Base-by-base conservation (phyloP, 2,888 invertebrate genomes). In the Chymomyza caudatula region DNA sequence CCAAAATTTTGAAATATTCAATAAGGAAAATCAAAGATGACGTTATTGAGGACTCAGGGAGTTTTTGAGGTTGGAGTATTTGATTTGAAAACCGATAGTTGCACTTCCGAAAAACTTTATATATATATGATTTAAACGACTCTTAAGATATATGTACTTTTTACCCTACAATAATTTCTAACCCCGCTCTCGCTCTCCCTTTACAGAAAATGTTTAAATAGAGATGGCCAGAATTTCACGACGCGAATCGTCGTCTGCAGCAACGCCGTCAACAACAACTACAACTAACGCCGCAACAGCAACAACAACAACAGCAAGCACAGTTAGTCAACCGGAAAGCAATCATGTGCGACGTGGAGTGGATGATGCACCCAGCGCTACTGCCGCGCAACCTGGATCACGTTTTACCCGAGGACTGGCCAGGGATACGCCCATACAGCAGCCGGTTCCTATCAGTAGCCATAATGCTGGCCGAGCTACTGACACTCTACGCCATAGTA, bases 221-320 rank as follows among this genome's bases (percentile, higher is more conserved):
- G 90, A 90, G 83, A 91, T 91, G 90, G 90, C 91, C 78, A 91
- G 89, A 90, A 86, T 90, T 88, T 88, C 90, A 85, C 90, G 90
- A 89, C 90, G 90, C 85, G 88, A 85, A 77, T 87, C 88, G 88
- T 87, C 88, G 81, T 86, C 85, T 70, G 77, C 80, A 77, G 75
- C 83, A 77, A 79, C 79, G 73, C 74, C 86, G 53, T 71, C 87
- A 67, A 75, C 84, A 74, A 67, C 76, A 56, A 74, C 81, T 67
- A 37, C 65, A 65, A 43, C 74, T 65, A 53, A 47, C 20, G 22
- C 60, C 29, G 58, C 57, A 52, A 56, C 63, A 20, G 56, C 60
- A 71, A 67, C 75, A 75, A 73, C 76, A 78, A 72, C 68, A 71
- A 71, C 69, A 65, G 52, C 71, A 71, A 69, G 73, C 71, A 72